A percentile compares a stretch with the other conserved stretches of the same genome.
Evolutionary conservation across 2,888 invertebrate genomes (phyloP).

Genomic region (Oxystoma pomonae): DNA sequence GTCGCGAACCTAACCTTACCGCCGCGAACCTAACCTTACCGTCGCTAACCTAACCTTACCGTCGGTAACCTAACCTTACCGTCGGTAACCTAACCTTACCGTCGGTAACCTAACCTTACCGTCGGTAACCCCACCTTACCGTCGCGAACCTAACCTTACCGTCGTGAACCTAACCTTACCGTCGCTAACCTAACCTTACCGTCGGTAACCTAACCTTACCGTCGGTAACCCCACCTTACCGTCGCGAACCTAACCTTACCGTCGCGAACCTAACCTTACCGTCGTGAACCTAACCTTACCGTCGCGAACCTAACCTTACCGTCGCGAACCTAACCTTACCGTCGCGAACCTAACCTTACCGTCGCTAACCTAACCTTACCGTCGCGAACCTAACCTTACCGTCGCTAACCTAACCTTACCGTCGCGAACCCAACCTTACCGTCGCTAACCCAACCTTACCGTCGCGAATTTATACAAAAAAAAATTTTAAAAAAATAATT

Average conservation of each 20-base stretch:
- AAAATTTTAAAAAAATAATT: too few relatives aligned
- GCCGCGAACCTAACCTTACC: conserved; percentile 12
- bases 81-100: conserved; percentile 9
- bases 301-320: not conserved
- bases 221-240: conserved; percentile 44
- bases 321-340: conserved; percentile 1
- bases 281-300: conserved; percentile 18
- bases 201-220: conserved; percentile 32
- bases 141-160: conserved; percentile 11
- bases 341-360: conserved; percentile 1
- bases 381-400: conserved; percentile 1
- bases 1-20: conserved; percentile 10
- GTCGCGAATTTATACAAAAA: too few relatives aligned
- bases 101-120: conserved; percentile 12
- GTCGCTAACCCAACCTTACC: conserved; percentile 1
- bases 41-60: conserved; percentile 16
- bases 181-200: not conserved
- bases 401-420: conserved; percentile 2
- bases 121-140: conserved; percentile 12
- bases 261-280: conserved; percentile 40
- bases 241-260: conserved; percentile 39
- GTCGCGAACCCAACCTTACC: conserved; percentile 1
- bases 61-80: conserved; percentile 14
- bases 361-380: conserved; percentile 5
- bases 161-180: not conserved